Conservation (phyloP, 2,797 vertebrate genomes). For the Chaunax sp. region DNA sequence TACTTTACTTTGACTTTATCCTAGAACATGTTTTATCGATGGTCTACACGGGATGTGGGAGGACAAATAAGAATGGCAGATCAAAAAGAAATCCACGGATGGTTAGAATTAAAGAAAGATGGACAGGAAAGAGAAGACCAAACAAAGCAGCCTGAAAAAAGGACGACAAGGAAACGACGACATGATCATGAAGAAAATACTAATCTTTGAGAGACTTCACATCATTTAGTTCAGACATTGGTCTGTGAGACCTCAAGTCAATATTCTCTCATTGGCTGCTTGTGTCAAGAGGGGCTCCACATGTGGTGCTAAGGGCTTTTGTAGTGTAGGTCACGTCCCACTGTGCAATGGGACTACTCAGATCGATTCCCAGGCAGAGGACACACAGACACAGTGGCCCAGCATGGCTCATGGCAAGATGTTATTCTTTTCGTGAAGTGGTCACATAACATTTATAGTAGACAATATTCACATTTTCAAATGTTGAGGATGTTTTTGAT, state of each 20-base stretch:
- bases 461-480: constrained; percentile 17
- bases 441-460: background rate
- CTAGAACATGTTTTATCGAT: background rate
- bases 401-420: constrained; percentile 17
- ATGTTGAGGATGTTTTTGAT: background rate
- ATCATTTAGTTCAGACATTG: constrained; percentile 28
- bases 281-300: constrained; percentile 18
- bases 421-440: constrained; percentile 1
- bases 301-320: constrained; percentile 33
- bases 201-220: constrained; percentile 21
- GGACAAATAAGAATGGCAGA: background rate
- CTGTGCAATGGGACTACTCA: constrained; percentile 1
- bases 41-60: background rate
- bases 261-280: constrained; percentile 25
- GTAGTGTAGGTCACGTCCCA: constrained; percentile 34
- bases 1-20: background rate
- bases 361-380: background rate
- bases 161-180: background rate
- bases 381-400: constrained; percentile 19
- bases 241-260: constrained; percentile 32
- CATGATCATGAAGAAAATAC: constrained; percentile 19
- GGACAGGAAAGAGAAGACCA: background rate
- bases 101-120: background rate
- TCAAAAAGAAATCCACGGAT: constrained; percentile 8
- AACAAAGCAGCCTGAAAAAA: background rate